Evolutionary conservation across 2,113 vertebrate species (phyloP).

Genomic region (Neodon shergylaensis): DNA sequence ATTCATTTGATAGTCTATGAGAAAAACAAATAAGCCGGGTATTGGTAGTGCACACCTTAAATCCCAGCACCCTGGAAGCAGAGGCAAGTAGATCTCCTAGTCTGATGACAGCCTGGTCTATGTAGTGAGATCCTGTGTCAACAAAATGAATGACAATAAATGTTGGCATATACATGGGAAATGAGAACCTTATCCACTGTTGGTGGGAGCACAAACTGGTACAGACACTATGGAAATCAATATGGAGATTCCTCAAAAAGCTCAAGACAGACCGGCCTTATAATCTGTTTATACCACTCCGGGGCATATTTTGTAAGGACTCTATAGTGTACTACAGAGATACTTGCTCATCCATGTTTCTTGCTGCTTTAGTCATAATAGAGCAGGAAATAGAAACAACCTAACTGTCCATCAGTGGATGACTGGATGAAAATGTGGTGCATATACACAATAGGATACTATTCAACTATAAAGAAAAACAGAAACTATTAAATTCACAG

Average conservation of each 20-base stretch:
- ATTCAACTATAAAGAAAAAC: background rate
- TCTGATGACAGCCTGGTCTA: background rate
- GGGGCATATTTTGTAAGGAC: background rate
- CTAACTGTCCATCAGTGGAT: background rate
- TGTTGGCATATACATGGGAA: background rate
- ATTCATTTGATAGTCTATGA: background rate
- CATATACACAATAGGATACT: background rate
- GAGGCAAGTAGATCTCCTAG: background rate
- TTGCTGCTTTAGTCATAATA: background rate
- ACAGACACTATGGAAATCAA: background rate
- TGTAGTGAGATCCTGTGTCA: background rate
- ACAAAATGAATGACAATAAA: background rate
- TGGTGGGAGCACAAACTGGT: background rate
- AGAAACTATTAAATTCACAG: background rate
- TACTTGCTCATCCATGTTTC: background rate
- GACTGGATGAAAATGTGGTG: background rate
- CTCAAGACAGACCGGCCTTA: background rate
- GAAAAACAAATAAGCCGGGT: background rate
- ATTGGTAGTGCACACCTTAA: too few species aligned
- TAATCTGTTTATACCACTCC: background rate
- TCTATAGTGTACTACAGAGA: background rate
- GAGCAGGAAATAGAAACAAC: background rate
- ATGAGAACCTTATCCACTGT: background rate
- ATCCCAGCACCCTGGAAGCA: background rate
- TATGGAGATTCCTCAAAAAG: background rate